Conservation (phyloP, 2,797 vertebrate genomes). For the Chelidonichthys spinosus region DNA sequence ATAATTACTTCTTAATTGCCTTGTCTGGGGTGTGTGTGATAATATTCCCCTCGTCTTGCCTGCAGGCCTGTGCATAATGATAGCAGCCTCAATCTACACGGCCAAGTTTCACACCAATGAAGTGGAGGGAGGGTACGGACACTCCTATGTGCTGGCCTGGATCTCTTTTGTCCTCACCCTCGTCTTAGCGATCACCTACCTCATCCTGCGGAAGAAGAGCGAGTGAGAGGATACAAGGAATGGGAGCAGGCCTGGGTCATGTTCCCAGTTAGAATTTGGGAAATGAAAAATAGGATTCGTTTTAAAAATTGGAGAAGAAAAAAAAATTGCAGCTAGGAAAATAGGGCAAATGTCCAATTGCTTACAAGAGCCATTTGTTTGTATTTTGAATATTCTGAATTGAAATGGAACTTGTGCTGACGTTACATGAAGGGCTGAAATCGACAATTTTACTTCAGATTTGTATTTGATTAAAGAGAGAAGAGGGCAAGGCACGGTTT, state of each 20-base stretch:
- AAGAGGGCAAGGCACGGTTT: background rate
- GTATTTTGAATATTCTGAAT: constrained; percentile 40
- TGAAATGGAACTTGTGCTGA: constrained; percentile 25
- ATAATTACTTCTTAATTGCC: constrained; percentile 41
- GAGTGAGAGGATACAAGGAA: constrained; percentile 65
- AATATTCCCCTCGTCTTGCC: constrained; percentile 14
- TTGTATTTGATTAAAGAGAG: constrained; percentile 30
- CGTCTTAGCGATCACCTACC: constrained; percentile 89
- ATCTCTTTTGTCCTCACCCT: constrained; percentile 94
- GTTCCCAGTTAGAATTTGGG: constrained; percentile 38
- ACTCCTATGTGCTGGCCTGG: constrained; percentile 95
- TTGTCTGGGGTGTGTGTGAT: constrained; percentile 23
- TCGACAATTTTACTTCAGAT: constrained; percentile 21
- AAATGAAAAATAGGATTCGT: constrained; percentile 19
- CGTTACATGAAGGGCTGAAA: constrained; percentile 34
- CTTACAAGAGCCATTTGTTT: constrained; percentile 64
- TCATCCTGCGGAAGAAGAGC: constrained; percentile 90
- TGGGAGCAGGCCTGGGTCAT: constrained; percentile 20
- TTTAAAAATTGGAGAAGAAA: constrained; percentile 15
- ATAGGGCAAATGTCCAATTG: constrained; percentile 32
- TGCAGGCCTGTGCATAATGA: constrained; percentile 92
- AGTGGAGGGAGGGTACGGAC: constrained; percentile 79
- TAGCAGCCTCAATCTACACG: constrained; percentile 92
- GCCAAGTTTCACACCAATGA: constrained; percentile 77
- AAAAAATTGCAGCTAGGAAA: constrained; percentile 23